These are phyloP conservation scores for Tokudaia muenninki DNA, from an alignment of 2,797 vertebrate species.

Conservation along the genomic window DNA sequence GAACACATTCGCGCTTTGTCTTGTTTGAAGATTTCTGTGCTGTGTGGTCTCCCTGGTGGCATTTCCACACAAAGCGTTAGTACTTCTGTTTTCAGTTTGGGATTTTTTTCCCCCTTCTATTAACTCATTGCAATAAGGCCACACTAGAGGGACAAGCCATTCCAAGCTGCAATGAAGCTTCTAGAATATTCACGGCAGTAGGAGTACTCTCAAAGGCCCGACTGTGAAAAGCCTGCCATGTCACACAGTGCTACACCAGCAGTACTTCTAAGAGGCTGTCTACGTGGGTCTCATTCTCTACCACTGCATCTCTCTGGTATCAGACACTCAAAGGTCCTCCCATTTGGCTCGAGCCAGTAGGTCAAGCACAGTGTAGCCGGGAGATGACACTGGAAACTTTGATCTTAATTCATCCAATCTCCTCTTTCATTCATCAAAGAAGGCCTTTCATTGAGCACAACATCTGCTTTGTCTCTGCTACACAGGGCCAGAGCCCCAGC, in stretches of 20 bases:
- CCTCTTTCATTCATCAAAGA: slow-evolving; percentile 50
- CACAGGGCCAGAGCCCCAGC: background rate
- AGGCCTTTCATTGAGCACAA: slow-evolving; percentile 47
- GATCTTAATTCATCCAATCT: slow-evolving; percentile 34
- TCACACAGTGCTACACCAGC: background rate
- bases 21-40: slow-evolving; percentile 72
- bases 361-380: too few relatives aligned
- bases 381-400: background rate
- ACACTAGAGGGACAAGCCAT: background rate
- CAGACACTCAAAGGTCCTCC: background rate
- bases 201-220: background rate
- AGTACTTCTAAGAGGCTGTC: background rate
- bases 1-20: background rate
- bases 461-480: slow-evolving; percentile 71
- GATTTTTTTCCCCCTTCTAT: background rate
- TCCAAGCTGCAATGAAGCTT: background rate
- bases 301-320: background rate
- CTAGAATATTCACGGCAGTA: background rate
- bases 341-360: background rate
- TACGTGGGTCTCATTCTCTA: background rate
- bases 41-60: slow-evolving; percentile 70
- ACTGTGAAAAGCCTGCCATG: background rate
- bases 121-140: background rate
- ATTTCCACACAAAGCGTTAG: slow-evolving; percentile 54
- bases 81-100: background rate